A percentile compares a stretch with the other conserved stretches of the same genome.
Conservation (phyloP, 2,888 invertebrate genomes). For the Nyleta sp. region DNA sequence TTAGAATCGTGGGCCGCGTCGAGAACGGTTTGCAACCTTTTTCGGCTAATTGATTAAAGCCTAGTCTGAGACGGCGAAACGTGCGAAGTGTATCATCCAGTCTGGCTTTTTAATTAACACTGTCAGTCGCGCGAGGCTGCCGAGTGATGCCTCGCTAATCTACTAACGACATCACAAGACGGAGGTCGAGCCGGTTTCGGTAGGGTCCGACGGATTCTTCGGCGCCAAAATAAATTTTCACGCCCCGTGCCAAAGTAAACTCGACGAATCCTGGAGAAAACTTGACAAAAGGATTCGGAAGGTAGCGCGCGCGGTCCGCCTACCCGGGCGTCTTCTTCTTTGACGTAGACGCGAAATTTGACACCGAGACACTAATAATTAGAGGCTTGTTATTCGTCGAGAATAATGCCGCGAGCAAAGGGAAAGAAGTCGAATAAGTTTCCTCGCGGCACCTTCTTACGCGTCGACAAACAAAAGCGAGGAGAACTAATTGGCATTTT, state of each 20-base stretch:
- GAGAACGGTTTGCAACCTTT: no score
- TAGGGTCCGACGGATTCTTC: constrained; percentile 56
- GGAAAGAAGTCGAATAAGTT: no score
- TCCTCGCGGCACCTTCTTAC: no score
- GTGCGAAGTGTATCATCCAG: constrained; percentile 25
- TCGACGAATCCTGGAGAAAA: constrained; percentile 61
- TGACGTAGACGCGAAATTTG: constrained; percentile 70
- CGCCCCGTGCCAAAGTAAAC: constrained; percentile 72
- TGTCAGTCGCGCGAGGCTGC: constrained; percentile 34
- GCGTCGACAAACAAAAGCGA: no score
- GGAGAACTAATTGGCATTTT: not conserved
- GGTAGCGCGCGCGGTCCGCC: constrained; percentile 25
- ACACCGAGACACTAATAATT: constrained; percentile 74
- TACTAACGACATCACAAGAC: constrained; percentile 57
- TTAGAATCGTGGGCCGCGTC: no score
- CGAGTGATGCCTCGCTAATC: constrained; percentile 56
- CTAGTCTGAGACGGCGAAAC: no score
- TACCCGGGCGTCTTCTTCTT: constrained; percentile 33
- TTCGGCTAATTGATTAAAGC: no score
- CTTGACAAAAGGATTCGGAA: constrained; percentile 58
- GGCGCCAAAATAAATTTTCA: constrained; percentile 69
- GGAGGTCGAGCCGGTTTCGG: constrained; percentile 52
- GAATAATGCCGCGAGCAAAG: constrained; percentile 32
- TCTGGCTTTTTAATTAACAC: constrained; percentile 57
- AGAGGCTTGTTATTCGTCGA: constrained; percentile 67